Evolutionary conservation across 2,113 vertebrate species (phyloP).

Genomic region (Ptilonorhynchus violaceus): DNA sequence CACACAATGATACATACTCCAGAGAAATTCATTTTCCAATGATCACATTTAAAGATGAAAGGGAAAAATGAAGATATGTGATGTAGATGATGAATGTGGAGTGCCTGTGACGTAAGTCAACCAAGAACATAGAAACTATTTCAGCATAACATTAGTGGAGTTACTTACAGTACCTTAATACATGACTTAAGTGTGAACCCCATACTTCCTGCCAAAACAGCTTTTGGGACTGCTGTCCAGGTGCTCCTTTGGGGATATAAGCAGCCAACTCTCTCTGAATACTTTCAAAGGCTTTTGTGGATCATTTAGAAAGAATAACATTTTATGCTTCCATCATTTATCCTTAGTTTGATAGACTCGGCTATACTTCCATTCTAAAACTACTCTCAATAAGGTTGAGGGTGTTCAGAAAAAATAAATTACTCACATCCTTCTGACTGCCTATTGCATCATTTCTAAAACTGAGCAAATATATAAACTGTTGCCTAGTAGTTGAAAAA

Average conservation of each 20-base stretch:
- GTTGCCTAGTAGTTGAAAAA: conserved; percentile 50
- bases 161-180: not conserved
- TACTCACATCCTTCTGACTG: not conserved
- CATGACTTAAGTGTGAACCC: not conserved
- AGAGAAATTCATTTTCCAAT: not conserved
- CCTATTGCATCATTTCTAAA: not conserved
- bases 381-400: not conserved
- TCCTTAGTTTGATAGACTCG: not conserved
- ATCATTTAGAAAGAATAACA: not conserved
- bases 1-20: not conserved
- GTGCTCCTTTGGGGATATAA: not conserved
- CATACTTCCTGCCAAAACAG: not conserved
- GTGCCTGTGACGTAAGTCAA: not conserved
- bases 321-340: not conserved
- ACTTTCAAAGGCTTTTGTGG: not conserved
- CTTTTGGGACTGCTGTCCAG: not conserved
- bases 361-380: not conserved
- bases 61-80: not conserved
- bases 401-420: not conserved
- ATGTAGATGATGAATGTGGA: not conserved
- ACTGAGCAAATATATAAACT: not conserved
- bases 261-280: not conserved
- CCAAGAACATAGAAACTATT: not conserved
- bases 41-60: not conserved
- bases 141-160: not conserved